Base-by-base conservation (phyloP, 2,797 vertebrate species). In the Xerus rutilus region DNA sequence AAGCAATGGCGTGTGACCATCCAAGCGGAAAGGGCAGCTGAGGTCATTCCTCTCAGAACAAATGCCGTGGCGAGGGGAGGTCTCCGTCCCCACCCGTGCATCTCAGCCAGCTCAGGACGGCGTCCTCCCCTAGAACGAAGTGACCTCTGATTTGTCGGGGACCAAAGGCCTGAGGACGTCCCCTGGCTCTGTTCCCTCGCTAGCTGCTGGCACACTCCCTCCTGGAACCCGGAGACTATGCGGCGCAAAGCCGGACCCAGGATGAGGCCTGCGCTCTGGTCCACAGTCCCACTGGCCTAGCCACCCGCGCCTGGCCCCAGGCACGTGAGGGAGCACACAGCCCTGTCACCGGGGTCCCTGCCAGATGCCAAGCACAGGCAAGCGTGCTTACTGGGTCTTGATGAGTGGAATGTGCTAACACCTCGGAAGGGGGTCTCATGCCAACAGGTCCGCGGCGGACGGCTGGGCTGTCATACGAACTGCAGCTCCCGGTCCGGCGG, bases 211-310 rank as follows among this genome's bases (percentile, higher is more conserved):
- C 32, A 86, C 11, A 23, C 25, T 47, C 7, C 8, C 2, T 73
- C 78, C 78, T 1, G 0, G 12, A 81, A 74, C 5, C 32, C 9
- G 52, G 76, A 28, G 18, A 7, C 69, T 20, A 4, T 13, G 45
- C 59, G 0, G 10, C 0, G 13, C 73, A 92, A 62, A 76, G 30
- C 74, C 1, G 0, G 30, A 28, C n/a, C 20, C 12, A 2, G 0
- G 47, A 45, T 5, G 9, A 49, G 35, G 25, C 11, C 15, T 6
- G 25, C 0, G 1, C 43, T 32, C 12, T 3, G 13, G 7, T 11
- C 10, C 0, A n/a, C 12, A 35, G 57, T 35, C 72, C 67, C 64
- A 9, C 67, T 14, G 21, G 28, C 8, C 25, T 30, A 28, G 1
- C n/a, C 12, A 30, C 32, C 30, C 28, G 12, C 23, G 9, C 3